A percentile compares a stretch with the other conserved stretches of the same genome.
These are phyloP conservation scores for Trimorus sp. DNA, from an alignment of 2,888 invertebrate genomes.

Conservation along the genomic window DNA sequence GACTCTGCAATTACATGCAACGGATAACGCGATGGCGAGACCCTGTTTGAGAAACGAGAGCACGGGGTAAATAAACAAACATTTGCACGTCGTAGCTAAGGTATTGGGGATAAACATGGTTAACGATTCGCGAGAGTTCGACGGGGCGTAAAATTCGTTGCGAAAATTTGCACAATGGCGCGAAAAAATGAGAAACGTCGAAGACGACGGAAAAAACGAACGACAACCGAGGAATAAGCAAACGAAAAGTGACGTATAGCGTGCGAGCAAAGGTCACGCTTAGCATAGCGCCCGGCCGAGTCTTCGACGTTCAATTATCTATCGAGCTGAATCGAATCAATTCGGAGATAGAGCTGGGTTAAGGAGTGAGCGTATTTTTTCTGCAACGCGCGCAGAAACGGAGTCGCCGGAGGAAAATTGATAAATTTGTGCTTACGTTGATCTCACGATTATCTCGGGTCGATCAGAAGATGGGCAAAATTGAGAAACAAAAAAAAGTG, in stretches of 20 bases:
- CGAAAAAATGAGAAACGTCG: too few species aligned
- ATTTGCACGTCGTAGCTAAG: slow-evolving; percentile 10
- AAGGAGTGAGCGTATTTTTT: too few species aligned
- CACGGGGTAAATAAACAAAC: slow-evolving; percentile 16
- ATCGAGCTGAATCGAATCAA: slow-evolving; percentile 1
- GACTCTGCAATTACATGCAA: slow-evolving; percentile 84
- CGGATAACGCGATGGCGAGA: slow-evolving; percentile 84
- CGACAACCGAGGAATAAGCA: too few species aligned
- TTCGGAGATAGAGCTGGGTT: neutral
- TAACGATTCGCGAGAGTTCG: neutral
- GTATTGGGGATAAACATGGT: slow-evolving; percentile 10
- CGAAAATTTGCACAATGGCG: too few species aligned
- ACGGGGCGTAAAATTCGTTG: too few species aligned
- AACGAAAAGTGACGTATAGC: neutral
- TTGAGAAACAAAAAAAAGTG: too few species aligned
- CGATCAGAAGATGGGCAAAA: too few species aligned
- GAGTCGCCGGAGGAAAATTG: too few species aligned
- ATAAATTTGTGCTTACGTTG: too few species aligned
- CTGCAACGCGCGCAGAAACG: too few species aligned
- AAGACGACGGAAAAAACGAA: too few species aligned
- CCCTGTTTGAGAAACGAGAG: slow-evolving; percentile 81
- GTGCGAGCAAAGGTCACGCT: neutral
- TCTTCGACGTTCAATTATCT: neutral
- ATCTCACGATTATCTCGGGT: too few species aligned
- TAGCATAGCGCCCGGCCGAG: neutral